phyloP scores from a whole-genome alignment of 1,140 invertebrate species.

The Papilio dardanus region DNA sequence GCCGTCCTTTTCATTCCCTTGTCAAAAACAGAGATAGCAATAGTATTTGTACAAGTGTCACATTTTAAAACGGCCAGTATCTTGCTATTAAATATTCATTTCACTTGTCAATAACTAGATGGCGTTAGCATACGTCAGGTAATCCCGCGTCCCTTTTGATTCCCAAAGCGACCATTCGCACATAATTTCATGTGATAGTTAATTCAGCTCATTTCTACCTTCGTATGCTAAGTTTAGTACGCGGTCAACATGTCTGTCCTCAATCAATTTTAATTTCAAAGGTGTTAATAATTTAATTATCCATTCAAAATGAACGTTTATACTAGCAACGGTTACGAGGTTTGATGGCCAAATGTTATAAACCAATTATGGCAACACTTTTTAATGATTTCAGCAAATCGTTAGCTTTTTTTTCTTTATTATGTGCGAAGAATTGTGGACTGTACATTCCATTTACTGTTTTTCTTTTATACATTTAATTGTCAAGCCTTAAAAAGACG shows the following conservation, averaged over 20 bases:
- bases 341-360: background rate
- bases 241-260: slow-evolving; percentile 18
- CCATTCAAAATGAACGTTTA: background rate
- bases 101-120: background rate
- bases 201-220: background rate
- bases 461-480: too few relatives aligned
- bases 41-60: background rate
- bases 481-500: too few relatives aligned
- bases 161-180: background rate
- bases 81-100: background rate
- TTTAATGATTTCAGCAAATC: too few relatives aligned
- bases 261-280: slow-evolving; percentile 22
- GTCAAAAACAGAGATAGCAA: too few relatives aligned
- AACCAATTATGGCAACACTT: too few relatives aligned
- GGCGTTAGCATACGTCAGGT: background rate
- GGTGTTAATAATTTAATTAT: background rate
- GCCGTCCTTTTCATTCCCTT: too few relatives aligned
- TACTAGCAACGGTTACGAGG: background rate
- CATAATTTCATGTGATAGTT: slow-evolving; percentile 18
- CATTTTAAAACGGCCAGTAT: too few relatives aligned
- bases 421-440: too few relatives aligned
- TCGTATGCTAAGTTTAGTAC: background rate
- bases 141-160: slow-evolving; percentile 3
- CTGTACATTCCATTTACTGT: too few relatives aligned
- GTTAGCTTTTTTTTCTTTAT: too few relatives aligned